phyloP scores from a whole-genome alignment of 1,140 invertebrate genomes.

The Lordiphosa mommai region DNA sequence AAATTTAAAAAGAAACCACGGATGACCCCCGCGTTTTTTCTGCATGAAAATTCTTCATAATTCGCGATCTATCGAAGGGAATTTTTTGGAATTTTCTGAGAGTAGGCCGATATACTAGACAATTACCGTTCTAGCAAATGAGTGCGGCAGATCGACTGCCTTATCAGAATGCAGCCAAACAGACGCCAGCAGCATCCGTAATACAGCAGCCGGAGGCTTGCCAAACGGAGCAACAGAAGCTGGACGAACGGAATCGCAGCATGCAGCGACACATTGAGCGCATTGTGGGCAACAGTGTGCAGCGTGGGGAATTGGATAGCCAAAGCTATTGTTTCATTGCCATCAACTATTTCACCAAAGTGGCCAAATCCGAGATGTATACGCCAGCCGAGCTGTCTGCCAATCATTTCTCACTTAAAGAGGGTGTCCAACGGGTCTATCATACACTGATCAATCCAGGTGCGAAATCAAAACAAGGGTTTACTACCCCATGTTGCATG shows the following conservation, averaged over 20 bases:
- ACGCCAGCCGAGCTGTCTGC: slow-evolving; percentile 18
- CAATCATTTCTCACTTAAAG: slow-evolving; percentile 13
- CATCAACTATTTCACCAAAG: slow-evolving; percentile 25
- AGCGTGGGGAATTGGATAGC: not conserved
- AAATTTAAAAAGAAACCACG: too few species aligned
- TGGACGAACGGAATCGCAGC: not conserved
- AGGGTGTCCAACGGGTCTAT: slow-evolving; percentile 7
- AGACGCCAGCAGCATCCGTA: not conserved
- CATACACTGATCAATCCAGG: slow-evolving; percentile 31
- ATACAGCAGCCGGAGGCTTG: not conserved
- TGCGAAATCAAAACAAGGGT: not conserved
- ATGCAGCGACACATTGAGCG: not conserved
- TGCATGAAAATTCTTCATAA: too few species aligned
- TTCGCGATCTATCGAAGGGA: too few species aligned
- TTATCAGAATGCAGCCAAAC: not conserved
- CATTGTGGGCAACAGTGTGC: slow-evolving; percentile 1
- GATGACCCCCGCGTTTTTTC: too few species aligned
- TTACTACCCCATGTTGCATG: too few species aligned
- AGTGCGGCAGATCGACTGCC: not conserved
- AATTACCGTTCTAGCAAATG: slow-evolving; percentile 6
- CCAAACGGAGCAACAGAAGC: too few species aligned
- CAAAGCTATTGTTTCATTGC: slow-evolving; percentile 25
- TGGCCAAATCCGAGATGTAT: not conserved
- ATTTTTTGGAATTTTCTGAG: not conserved
- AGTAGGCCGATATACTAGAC: too few species aligned